Base-by-base conservation (phyloP, 92 coral and sea anemone species). In the Siderastrea siderea region DNA sequence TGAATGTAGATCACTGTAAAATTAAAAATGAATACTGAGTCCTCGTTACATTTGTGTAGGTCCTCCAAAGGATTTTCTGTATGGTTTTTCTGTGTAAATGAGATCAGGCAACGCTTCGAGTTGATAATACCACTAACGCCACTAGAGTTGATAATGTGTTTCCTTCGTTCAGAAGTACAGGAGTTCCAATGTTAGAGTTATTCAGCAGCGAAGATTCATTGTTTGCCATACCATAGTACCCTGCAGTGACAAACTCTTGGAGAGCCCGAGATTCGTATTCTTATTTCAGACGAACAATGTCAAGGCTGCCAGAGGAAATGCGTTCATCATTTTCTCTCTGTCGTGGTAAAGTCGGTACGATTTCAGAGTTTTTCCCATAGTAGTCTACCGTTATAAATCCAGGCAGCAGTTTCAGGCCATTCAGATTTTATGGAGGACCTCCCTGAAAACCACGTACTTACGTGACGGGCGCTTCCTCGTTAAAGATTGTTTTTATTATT, bases 361-460 rank as follows among this genome's bases (percentile, higher is more conserved):
- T 47, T 71, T 71, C 26, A 3, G 76, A 44, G 5, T 47, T 2
- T 10, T 10, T 14, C 14, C 58, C 5, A 50, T 47, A 71, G 19
- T 14, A 13, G 9, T 48, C 57, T 11, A n/a, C 53, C 16, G 76
- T 1, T 6, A 43, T 38, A 71, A 71, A 71, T 49, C 49, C 58
- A 48, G 76, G 55, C 14, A 14, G 57, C 7, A 47, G 74, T 69
- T 69, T 45, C 77, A 71, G 57, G 76, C 58, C 55, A 47, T 50
- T 49, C 58, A n/a, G n/a, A n/a, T n/a, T n/a, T n/a, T n/a, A n/a
- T n/a, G n/a, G n/a, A n/a, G n/a, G n/a, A n/a, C n/a, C n/a, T n/a
- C n/a, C n/a, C n/a, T n/a, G n/a, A n/a, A n/a, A n/a, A n/a, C n/a
- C n/a, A n/a, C n/a, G n/a, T n/a, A n/a, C n/a, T n/a, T n/a, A n/a